Conservation (phyloP, 1,140 invertebrate genomes). For the Drosophila pandora region DNA sequence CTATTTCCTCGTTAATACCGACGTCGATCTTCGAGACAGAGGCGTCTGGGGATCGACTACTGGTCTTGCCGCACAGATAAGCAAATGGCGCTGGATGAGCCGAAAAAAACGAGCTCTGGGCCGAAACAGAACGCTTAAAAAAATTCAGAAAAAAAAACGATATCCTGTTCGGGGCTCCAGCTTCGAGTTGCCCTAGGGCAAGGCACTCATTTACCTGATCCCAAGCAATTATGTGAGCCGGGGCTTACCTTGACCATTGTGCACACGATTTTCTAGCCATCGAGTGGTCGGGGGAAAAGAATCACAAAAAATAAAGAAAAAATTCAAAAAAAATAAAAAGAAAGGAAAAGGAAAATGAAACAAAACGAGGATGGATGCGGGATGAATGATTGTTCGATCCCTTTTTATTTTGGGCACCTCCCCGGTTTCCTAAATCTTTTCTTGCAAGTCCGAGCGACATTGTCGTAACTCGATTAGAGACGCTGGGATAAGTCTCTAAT, state of each 20-base stretch:
- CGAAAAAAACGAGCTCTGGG: conserved; percentile 13
- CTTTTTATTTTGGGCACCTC: conserved; percentile 26
- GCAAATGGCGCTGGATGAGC: conserved; percentile 65
- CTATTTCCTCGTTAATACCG: conserved; percentile 54
- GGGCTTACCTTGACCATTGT: conserved; percentile 66
- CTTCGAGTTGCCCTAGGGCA: conserved; percentile 61
- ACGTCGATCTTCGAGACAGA: conserved; percentile 67
- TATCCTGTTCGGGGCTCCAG: conserved; percentile 64
- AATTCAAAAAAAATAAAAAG: conserved; percentile 8
- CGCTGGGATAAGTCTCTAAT: conserved; percentile 76
- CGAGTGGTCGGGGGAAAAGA: conserved; percentile 35
- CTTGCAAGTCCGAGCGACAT: conserved; percentile 66
- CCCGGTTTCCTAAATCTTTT: conserved; percentile 19
- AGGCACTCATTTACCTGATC: conserved; percentile 72
- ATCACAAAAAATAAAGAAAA: conserved; percentile 14
- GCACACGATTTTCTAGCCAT: conserved; percentile 66
- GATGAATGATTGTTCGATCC: conserved; percentile 66
- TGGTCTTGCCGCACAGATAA: conserved; percentile 68
- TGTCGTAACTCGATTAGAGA: conserved; percentile 80
- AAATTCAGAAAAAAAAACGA: conserved; percentile 46
- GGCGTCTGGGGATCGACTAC: conserved; percentile 66
- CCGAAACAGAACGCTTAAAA: conserved; percentile 31
- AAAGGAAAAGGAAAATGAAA: neutral
- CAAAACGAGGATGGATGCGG: conserved; percentile 43
- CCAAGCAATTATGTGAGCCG: conserved; percentile 65